Evolutionary conservation across 2,797 vertebrate genomes (phyloP), one percentile per base, ranked within the genome.

Genomic region (Pipistrellus pipistrellus): DNA sequence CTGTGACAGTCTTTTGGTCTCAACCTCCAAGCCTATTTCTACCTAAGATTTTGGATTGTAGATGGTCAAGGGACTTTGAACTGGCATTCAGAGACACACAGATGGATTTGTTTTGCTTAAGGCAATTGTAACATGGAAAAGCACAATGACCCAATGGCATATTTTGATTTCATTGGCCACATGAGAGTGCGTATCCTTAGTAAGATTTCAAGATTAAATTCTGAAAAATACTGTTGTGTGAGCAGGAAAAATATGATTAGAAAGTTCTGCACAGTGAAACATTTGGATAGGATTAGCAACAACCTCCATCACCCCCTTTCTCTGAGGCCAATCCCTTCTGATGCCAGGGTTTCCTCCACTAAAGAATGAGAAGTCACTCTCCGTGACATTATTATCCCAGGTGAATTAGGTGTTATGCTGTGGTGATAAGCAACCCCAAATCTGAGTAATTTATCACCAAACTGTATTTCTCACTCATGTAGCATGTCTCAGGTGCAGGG

Each of bases 101-200:
- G 77, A 80, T 6, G 83, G 57, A 46, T 95, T 89, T 93, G 57
- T 84, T 95, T 96, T 72, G 62, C 84, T 93, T 77, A 30, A 51
- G 72, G 77, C 73, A 18, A 73, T 92, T 53, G 51, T 72, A 69
- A 75, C 38, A 21, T 48, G 51, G 78, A 93, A 41, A 91, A 77
- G 75, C 30, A 6, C 38, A 59, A 2, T 91, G 93, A 71, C 68
- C 68, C 18, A 9, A 32, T 69, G 82, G 72, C 35, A 53, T 25
- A 23, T 8, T 69, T 27, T 1, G 2, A 18, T 84, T 82, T 85
- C 35, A 9, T 23, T 72, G 85, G 18, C 27, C 25, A 13, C 1
- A 6, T 8, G 25, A 66, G 21, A 90, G 12, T 53, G 4, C 4
- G 0, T 11, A 38, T 83, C 53, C 18, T 88, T 83, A 59, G 44